Evolutionary conservation across 2,888 invertebrate species (phyloP).

Genomic region (Ennomos quercinarius): DNA sequence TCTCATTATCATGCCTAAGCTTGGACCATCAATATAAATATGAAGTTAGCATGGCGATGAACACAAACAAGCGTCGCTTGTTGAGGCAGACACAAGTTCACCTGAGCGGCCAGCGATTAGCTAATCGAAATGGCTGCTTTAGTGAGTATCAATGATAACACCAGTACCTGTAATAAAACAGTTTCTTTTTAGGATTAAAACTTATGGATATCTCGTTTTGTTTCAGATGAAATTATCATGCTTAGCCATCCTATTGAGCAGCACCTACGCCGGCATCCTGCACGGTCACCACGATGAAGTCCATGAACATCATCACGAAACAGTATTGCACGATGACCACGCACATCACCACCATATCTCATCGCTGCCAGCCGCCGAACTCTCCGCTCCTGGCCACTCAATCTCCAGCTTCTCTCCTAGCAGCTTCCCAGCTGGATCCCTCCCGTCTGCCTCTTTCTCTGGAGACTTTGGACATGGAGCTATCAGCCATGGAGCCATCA

Average conservation of each 20-base stretch:
- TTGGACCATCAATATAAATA: conserved; percentile 75
- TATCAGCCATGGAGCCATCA: conserved; percentile 39
- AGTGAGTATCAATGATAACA: conserved; percentile 62
- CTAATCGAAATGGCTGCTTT: conserved; percentile 80
- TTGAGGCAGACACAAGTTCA: conserved; percentile 69
- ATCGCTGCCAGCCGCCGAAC: conserved; percentile 32
- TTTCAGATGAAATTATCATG: conserved; percentile 76
- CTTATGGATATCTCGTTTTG: conserved; percentile 35
- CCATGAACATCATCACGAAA: conserved; percentile 38
- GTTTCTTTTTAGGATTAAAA: conserved; percentile 4
- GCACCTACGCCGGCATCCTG: conserved; percentile 66
- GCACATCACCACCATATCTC: conserved; percentile 36
- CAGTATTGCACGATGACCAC: conserved; percentile 39
- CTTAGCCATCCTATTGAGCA: conserved; percentile 76
- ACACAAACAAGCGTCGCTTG: conserved; percentile 77
- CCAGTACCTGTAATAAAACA: not conserved
- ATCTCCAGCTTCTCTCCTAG: conserved; percentile 72
- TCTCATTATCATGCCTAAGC: conserved; percentile 59
- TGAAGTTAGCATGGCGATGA: conserved; percentile 62
- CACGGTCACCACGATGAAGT: conserved; percentile 56
- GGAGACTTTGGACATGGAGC: conserved; percentile 58
- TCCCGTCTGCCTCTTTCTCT: conserved; percentile 74
- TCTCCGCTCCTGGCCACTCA: conserved; percentile 28
- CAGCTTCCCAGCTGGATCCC: conserved; percentile 74
- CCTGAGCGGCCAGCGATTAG: conserved; percentile 80